Evolutionary conservation across 2,797 vertebrate genomes (phyloP).

Genomic region (Acridotheres tristis): DNA sequence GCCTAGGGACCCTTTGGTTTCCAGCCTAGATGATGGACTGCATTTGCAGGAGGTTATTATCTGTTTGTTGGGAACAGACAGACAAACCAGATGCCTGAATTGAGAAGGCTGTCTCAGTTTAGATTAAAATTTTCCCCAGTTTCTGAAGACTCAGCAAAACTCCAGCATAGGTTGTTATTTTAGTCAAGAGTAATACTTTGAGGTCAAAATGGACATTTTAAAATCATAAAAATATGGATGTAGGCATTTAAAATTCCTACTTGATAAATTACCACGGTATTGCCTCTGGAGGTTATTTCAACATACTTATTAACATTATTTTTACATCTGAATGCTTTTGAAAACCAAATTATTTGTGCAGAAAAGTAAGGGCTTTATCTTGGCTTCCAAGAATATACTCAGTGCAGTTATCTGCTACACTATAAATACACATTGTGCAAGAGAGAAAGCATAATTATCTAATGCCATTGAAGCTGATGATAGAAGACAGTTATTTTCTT

Average conservation of each 20-base stretch:
- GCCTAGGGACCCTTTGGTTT: neutral
- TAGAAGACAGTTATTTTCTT: constrained; percentile 7
- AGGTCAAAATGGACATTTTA: neutral
- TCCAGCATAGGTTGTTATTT: neutral
- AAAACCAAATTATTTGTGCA: constrained; percentile 5
- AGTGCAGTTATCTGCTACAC: neutral
- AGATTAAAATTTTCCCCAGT: neutral
- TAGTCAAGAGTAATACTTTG: neutral
- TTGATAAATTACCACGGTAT: neutral
- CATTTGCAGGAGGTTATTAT: neutral
- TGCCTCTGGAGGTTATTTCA: neutral
- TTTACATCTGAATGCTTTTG: neutral
- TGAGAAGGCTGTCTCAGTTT: neutral
- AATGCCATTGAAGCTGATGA: neutral
- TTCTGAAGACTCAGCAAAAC: constrained; percentile 1
- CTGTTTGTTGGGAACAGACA: neutral
- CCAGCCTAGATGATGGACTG: neutral
- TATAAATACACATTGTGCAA: constrained; percentile 24
- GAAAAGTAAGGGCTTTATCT: neutral
- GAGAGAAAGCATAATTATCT: neutral
- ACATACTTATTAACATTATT: neutral
- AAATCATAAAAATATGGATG: neutral
- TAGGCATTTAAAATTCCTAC: neutral
- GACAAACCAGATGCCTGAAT: neutral
- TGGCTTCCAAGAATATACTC: constrained; percentile 4